These are phyloP conservation scores for Eupithecia abbreviata DNA, from an alignment of 2,888 invertebrate genomes.

Conservation along the genomic window DNA sequence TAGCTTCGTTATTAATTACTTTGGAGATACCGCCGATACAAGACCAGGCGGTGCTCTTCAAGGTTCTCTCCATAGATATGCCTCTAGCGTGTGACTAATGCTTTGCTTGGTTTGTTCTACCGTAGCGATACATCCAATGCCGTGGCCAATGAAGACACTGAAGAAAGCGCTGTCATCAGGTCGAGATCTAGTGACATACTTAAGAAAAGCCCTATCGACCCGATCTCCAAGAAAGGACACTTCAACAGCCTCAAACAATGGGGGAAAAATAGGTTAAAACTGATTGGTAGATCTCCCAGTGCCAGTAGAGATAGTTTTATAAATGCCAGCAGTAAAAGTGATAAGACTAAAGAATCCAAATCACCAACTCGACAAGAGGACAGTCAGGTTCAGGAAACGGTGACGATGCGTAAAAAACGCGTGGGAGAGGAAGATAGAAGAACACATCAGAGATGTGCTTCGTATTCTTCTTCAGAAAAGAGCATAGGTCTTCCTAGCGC, in stretches of 20 bases:
- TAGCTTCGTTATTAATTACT: slow-evolving; percentile 80
- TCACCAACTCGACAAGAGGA: slow-evolving; percentile 79
- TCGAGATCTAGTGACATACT: slow-evolving; percentile 91
- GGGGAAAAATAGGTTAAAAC: slow-evolving; percentile 90
- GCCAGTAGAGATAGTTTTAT: slow-evolving; percentile 81
- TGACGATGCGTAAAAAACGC: slow-evolving; percentile 85
- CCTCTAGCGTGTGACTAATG: slow-evolving; percentile 84
- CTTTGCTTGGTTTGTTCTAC: slow-evolving; percentile 84
- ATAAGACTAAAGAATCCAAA: slow-evolving; percentile 72
- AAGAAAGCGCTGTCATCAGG: slow-evolving; percentile 84
- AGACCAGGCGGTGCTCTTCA: slow-evolving; percentile 74
- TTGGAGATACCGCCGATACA: slow-evolving; percentile 72
- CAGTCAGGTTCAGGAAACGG: slow-evolving; percentile 86
- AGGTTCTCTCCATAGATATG: slow-evolving; percentile 72
- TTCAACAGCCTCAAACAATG: slow-evolving; percentile 93
- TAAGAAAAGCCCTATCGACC: slow-evolving; percentile 86
- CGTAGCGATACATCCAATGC: slow-evolving; percentile 82
- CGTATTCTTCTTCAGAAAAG: slow-evolving; percentile 90
- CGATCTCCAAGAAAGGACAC: slow-evolving; percentile 84
- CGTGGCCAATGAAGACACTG: slow-evolving; percentile 80
- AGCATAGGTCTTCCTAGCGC: slow-evolving; percentile 84
- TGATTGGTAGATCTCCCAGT: slow-evolving; percentile 87
- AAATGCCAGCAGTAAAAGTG: slow-evolving; percentile 66
- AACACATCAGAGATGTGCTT: slow-evolving; percentile 90
- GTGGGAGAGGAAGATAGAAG: slow-evolving; percentile 85